Conservation (phyloP, 2,888 invertebrate species). For the Diarsia mendica region DNA sequence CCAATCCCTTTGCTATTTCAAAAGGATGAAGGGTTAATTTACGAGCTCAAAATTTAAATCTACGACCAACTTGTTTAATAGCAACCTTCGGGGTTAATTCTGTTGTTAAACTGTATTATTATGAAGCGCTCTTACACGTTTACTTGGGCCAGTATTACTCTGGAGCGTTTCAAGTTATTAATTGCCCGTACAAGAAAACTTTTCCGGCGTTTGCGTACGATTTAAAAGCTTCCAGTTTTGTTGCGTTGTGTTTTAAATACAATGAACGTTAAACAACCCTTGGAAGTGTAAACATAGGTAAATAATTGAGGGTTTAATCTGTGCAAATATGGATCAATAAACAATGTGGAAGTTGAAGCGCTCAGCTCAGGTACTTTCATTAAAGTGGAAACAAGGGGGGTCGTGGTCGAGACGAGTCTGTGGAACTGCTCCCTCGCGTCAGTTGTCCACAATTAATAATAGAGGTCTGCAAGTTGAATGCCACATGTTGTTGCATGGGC, state of each 20-base stretch:
- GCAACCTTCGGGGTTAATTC: slow-evolving; percentile 86
- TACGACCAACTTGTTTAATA: slow-evolving; percentile 88
- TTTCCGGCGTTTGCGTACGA: slow-evolving; percentile 63
- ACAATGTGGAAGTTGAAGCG: slow-evolving; percentile 71
- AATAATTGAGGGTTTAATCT: slow-evolving; percentile 60
- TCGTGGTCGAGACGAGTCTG: slow-evolving; percentile 68
- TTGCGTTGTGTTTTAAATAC: slow-evolving; percentile 48
- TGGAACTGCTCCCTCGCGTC: slow-evolving; percentile 80
- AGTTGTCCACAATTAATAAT: slow-evolving; percentile 88
- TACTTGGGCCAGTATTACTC: slow-evolving; percentile 65
- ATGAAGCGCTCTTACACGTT: slow-evolving; percentile 77
- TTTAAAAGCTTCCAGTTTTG: slow-evolving; percentile 62
- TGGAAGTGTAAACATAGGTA: slow-evolving; percentile 50
- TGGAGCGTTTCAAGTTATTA: slow-evolving; percentile 64
- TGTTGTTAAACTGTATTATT: slow-evolving; percentile 86
- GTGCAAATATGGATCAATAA: slow-evolving; percentile 75
- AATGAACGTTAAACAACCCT: slow-evolving; percentile 36
- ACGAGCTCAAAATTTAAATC: slow-evolving; percentile 90
- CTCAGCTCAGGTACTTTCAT: slow-evolving; percentile 77
- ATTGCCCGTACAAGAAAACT: slow-evolving; percentile 66
- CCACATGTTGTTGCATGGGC: slow-evolving; percentile 88
- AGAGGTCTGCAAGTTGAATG: slow-evolving; percentile 87
- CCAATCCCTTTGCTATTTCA: slow-evolving; percentile 90
- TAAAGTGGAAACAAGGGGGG: slow-evolving; percentile 80
- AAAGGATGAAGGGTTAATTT: slow-evolving; percentile 90